phyloP scores from a whole-genome alignment of 1,140 invertebrate genomes.

The Dinothrombium tinctorium region DNA sequence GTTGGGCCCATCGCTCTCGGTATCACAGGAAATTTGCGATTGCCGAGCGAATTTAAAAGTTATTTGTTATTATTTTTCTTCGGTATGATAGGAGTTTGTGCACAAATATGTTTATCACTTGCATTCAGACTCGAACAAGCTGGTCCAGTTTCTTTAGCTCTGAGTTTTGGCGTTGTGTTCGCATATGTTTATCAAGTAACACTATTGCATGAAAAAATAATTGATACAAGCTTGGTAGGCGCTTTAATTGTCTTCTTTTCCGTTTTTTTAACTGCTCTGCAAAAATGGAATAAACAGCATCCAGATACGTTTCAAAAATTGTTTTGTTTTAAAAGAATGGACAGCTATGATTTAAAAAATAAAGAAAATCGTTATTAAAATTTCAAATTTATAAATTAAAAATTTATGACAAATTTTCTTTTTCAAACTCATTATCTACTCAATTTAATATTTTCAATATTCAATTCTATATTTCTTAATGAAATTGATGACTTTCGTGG shows the following conservation, averaged over 20 bases:
- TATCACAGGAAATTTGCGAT: neutral
- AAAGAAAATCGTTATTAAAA: too few relatives aligned
- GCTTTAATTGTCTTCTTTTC: neutral
- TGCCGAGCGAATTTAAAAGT: neutral
- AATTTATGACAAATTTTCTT: too few relatives aligned
- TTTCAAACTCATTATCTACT: too few relatives aligned
- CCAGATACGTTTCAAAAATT: slow-evolving; percentile 1
- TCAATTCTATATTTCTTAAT: too few relatives aligned
- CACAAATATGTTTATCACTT: slow-evolving; percentile 57
- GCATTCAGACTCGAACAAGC: slow-evolving; percentile 67
- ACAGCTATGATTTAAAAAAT: too few relatives aligned
- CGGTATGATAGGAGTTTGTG: slow-evolving; percentile 38
- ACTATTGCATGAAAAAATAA: neutral
- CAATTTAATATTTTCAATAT: too few relatives aligned
- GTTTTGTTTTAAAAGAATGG: too few relatives aligned
- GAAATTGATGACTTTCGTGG: too few relatives aligned
- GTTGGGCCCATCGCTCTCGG: neutral
- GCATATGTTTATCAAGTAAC: slow-evolving; percentile 58
- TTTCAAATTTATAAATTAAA: too few relatives aligned
- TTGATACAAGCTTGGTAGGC: neutral
- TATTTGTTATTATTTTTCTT: neutral
- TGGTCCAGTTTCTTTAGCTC: slow-evolving; percentile 59
- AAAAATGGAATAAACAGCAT: neutral
- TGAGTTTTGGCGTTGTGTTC: slow-evolving; percentile 66
- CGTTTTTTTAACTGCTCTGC: neutral